Conservation (phyloP, 2,888 invertebrate species). For the Onthophagus sagittarius region DNA sequence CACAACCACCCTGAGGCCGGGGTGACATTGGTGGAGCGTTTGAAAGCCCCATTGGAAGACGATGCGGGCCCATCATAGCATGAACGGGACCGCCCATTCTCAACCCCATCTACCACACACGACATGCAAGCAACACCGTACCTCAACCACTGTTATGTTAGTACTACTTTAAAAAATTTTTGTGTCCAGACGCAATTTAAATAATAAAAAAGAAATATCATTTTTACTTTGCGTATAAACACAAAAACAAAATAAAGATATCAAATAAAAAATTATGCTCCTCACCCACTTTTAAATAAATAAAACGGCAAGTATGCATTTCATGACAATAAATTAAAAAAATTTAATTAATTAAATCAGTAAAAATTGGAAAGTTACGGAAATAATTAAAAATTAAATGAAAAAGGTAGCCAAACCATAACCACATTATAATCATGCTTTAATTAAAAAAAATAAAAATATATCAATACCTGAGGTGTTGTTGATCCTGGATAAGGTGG, state of each 20-base stretch:
- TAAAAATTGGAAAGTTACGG: conserved; percentile 3
- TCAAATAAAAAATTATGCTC: not conserved
- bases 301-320: not conserved
- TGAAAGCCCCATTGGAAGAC: conserved; percentile 36
- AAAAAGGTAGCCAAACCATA: conserved; percentile 29
- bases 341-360: conserved; percentile 10
- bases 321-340: not conserved
- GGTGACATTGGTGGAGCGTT: conserved; percentile 33
- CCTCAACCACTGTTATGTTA: conserved; percentile 45
- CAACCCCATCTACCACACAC: conserved; percentile 50
- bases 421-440: conserved; percentile 28
- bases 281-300: not conserved
- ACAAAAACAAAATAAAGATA: conserved; percentile 1
- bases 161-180: conserved; percentile 18
- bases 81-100: conserved; percentile 40
- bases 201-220: not conserved
- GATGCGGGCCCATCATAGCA: conserved; percentile 35
- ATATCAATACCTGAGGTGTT: conserved; percentile 31
- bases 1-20: conserved; percentile 49
- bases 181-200: conserved; percentile 2
- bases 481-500: conserved; percentile 63
- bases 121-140: conserved; percentile 51
- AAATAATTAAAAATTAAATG: conserved; percentile 21
- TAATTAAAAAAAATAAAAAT: conserved; percentile 2
- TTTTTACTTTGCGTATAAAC: not conserved